phyloP scores from a whole-genome alignment of 2,113 vertebrate genomes.

The Scopus umbretta region DNA sequence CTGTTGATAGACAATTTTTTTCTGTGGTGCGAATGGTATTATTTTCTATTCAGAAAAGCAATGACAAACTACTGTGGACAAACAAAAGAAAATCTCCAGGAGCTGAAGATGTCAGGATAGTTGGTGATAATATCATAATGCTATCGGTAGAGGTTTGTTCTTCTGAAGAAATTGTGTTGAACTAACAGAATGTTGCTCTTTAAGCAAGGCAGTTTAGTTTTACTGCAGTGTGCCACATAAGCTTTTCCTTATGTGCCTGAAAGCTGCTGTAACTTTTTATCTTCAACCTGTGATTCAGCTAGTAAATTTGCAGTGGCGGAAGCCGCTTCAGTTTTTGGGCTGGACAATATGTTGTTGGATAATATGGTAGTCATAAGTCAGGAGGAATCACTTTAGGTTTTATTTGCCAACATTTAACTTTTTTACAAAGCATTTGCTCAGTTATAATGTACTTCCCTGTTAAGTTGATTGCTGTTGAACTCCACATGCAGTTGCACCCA shows the following conservation, averaged over 20 bases:
- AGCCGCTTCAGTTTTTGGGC: neutral
- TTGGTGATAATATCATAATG: fast-evolving
- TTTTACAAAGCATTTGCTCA: neutral
- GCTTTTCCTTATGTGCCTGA: neutral
- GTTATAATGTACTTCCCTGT: neutral
- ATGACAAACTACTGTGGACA: no score
- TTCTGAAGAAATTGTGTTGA: neutral
- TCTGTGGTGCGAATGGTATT: neutral
- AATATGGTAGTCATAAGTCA: no score
- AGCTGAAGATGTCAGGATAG: neutral
- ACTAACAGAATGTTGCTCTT: neutral
- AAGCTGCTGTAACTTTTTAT: neutral
- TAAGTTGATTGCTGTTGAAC: neutral
- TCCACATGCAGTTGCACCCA: neutral
- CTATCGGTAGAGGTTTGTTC: neutral
- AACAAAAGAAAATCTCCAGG: neutral
- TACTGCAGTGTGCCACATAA: neutral
- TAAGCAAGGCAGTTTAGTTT: neutral
- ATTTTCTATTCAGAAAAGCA: neutral
- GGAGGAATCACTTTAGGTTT: neutral
- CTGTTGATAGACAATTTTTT: neutral
- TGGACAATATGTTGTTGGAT: neutral
- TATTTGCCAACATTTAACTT: neutral
- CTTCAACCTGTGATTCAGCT: neutral
- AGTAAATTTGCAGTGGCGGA: neutral